These are phyloP conservation scores for Boleophthalmus pectinirostris DNA, from an alignment of 2,113 vertebrate species.

Conservation along the genomic window DNA sequence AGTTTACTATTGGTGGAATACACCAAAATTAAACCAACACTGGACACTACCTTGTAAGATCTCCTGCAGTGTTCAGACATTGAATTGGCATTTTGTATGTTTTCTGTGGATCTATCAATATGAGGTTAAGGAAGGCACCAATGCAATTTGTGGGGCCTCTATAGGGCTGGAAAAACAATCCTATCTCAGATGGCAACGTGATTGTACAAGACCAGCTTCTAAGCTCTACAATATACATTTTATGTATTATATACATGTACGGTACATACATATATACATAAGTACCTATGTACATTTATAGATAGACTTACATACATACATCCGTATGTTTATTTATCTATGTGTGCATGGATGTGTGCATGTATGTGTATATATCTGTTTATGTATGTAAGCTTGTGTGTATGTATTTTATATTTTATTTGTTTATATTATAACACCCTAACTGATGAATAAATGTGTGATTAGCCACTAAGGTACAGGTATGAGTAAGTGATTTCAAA, in stretches of 20 bases:
- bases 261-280: no score
- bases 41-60: slow-evolving; percentile 1
- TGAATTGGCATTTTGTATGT: slow-evolving; percentile 7
- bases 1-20: neutral
- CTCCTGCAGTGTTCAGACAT: neutral
- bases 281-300: no score
- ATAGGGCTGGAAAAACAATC: slow-evolving; percentile 6
- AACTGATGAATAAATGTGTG: neutral
- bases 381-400: no score
- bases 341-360: no score
- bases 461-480: neutral
- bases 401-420: no score
- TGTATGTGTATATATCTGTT: no score
- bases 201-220: neutral
- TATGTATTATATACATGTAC: no score
- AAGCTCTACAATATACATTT: neutral
- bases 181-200: neutral
- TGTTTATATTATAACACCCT: neutral
- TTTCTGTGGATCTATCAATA: slow-evolving; percentile 13
- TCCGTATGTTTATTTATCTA: no score
- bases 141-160: slow-evolving; percentile 7
- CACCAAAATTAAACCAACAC: neutral
- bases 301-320: no score
- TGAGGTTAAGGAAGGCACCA: slow-evolving; percentile 5
- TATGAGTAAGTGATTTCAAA: no score